Percentiles rank a stretch among this genome's conserved stretches.
phyloP scores from a whole-genome alignment of 2,113 vertebrate species.

The Thamnaconus septentrionalis region DNA sequence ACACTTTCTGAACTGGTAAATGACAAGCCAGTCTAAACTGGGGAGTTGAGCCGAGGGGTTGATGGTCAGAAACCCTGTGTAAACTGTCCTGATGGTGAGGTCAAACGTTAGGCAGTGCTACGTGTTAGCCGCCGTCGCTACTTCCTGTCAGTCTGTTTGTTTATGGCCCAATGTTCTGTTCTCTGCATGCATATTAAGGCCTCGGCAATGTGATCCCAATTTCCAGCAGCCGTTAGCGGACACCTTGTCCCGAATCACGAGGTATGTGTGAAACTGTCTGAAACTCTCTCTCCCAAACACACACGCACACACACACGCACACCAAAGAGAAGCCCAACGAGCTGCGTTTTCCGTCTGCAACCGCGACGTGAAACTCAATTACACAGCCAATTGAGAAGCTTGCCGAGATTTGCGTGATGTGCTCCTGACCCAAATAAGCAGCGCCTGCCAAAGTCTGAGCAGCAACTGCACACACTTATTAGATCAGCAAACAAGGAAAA shows the following conservation, averaged over 20 bases:
- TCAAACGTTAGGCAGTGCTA: too few species aligned
- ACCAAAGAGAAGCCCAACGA: conserved; percentile 6
- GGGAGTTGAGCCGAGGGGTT: too few species aligned
- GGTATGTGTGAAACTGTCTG: conserved; percentile 12
- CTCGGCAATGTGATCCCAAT: conserved; percentile 38
- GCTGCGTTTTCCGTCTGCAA: conserved; percentile 47
- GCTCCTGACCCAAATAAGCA: conserved; percentile 47
- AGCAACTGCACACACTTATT: conserved; percentile 39
- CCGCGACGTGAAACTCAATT: conserved; percentile 64
- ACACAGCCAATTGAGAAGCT: conserved; percentile 61
- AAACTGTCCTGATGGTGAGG: too few species aligned
- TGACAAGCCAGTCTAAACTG: background rate
- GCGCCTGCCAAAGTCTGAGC: conserved; percentile 24
- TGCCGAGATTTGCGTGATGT: conserved; percentile 48
- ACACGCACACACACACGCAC: background rate
- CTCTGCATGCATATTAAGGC: conserved; percentile 23
- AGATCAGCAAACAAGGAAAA: conserved; percentile 39
- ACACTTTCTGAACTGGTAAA: background rate
- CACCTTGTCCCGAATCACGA: conserved; percentile 43
- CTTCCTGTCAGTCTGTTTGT: conserved; percentile 9
- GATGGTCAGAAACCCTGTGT: too few species aligned
- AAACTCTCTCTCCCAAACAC: conserved; percentile 5
- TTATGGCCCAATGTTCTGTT: conserved; percentile 51
- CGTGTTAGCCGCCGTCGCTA: too few species aligned
- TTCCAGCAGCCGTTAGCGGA: conserved; percentile 37